Percentiles rank a stretch among this genome's conserved stretches.
These are phyloP conservation scores for Heliconius aoede DNA, from an alignment of 2,888 invertebrate species.

Conservation along the genomic window DNA sequence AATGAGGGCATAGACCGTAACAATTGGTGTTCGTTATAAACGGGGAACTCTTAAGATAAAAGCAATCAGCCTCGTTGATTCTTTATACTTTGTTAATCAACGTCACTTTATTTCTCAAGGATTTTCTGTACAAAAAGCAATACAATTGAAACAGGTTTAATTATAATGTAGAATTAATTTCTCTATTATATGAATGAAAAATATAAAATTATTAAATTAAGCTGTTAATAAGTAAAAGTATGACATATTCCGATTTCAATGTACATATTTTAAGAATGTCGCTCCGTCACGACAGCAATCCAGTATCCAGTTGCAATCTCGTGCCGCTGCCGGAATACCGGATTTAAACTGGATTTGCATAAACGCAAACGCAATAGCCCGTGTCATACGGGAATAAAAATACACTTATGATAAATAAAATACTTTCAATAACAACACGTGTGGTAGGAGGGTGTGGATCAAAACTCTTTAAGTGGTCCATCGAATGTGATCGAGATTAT, in stretches of 20 bases:
- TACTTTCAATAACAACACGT: background rate
- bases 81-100: conserved; percentile 19
- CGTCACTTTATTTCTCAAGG: conserved; percentile 22
- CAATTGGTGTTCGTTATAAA: conserved; percentile 36
- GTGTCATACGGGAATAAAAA: conserved; percentile 40
- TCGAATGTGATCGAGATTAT: background rate
- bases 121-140: conserved; percentile 24
- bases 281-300: conserved; percentile 43
- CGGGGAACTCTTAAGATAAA: conserved; percentile 21
- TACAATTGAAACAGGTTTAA: conserved; percentile 21
- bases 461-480: background rate
- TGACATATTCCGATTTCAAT: conserved; percentile 34
- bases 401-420: conserved; percentile 13
- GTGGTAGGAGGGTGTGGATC: background rate
- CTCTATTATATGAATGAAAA: conserved; percentile 15
- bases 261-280: conserved; percentile 44
- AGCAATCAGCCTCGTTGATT: conserved; percentile 17
- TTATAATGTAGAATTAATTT: conserved; percentile 8
- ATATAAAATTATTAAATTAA: conserved; percentile 15
- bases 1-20: conserved; percentile 20
- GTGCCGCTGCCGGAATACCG: conserved; percentile 45
- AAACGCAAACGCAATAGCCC: conserved; percentile 40
- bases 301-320: conserved; percentile 45
- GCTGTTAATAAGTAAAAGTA: conserved; percentile 10
- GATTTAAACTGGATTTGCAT: conserved; percentile 48